These are phyloP conservation scores for Drosophila infuscata DNA, from an alignment of 2,888 invertebrate genomes.

Conservation along the genomic window DNA sequence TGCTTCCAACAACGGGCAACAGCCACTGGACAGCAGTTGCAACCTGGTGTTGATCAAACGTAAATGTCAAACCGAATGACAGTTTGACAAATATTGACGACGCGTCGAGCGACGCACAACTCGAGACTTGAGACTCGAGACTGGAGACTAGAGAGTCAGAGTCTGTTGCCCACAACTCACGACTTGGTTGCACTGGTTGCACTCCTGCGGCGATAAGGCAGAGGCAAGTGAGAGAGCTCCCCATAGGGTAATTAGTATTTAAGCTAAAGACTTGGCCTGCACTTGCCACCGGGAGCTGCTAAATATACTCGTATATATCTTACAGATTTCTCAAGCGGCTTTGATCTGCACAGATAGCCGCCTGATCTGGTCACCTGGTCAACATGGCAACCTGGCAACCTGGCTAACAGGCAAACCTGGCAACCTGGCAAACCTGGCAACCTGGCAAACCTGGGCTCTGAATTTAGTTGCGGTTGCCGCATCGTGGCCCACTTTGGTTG, in stretches of 20 bases:
- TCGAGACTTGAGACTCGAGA: conserved; percentile 6
- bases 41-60: conserved; percentile 81
- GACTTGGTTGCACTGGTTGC: conserved; percentile 27
- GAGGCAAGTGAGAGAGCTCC: conserved; percentile 55
- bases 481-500: conserved; percentile 68
- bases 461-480: conserved; percentile 37
- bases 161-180: conserved; percentile 45
- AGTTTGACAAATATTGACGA: conserved; percentile 84
- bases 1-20: conserved; percentile 41
- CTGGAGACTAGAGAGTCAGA: background rate
- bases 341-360: conserved; percentile 71
- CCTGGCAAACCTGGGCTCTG: background rate
- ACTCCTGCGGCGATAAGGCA: conserved; percentile 51
- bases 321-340: conserved; percentile 56
- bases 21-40: conserved; percentile 35
- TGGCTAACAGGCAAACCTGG: background rate
- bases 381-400: conserved; percentile 3
- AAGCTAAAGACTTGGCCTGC: conserved; percentile 64
- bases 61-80: conserved; percentile 83
- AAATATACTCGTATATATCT: conserved; percentile 59
- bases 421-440: background rate
- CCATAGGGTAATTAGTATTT: conserved; percentile 82
- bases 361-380: conserved; percentile 23
- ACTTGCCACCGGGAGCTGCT: conserved; percentile 68
- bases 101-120: conserved; percentile 68